These are phyloP conservation scores for Pseudomyrmex cubaensis DNA, from an alignment of 1,140 invertebrate genomes.

Conservation along the genomic window DNA sequence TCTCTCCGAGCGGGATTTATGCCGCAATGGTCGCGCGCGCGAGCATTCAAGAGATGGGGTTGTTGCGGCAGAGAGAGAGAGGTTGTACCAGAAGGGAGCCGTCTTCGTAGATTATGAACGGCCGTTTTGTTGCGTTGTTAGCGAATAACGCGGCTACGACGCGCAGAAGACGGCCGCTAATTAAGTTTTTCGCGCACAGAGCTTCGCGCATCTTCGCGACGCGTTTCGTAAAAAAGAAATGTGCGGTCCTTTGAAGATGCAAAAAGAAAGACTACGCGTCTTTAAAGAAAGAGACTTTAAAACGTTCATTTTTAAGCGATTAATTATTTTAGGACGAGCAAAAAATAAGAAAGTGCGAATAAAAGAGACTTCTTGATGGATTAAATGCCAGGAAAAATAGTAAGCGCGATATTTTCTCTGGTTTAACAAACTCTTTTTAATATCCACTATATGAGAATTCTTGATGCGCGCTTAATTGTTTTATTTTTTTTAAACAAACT, in stretches of 20 bases:
- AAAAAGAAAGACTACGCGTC: not conserved
- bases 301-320: too few species aligned
- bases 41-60: not conserved
- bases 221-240: not conserved
- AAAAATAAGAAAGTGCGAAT: too few species aligned
- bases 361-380: too few species aligned
- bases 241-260: not conserved
- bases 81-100: constrained; percentile 27
- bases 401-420: too few species aligned
- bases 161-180: constrained; percentile 52
- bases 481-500: too few species aligned
- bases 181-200: constrained; percentile 68
- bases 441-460: too few species aligned
- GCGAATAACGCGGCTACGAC: constrained; percentile 54
- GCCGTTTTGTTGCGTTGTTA: constrained; percentile 74
- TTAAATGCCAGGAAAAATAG: too few species aligned
- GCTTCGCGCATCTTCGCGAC: not conserved
- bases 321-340: too few species aligned
- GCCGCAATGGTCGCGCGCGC: constrained; percentile 37
- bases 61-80: constrained; percentile 39
- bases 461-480: too few species aligned
- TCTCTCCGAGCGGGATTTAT: constrained; percentile 70
- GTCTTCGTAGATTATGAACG: constrained; percentile 69
- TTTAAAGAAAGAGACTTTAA: too few species aligned
- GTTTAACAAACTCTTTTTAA: too few species aligned